Evolutionary conservation across 2,113 vertebrate species (phyloP).

Genomic region (Prochilodus magdalenae): DNA sequence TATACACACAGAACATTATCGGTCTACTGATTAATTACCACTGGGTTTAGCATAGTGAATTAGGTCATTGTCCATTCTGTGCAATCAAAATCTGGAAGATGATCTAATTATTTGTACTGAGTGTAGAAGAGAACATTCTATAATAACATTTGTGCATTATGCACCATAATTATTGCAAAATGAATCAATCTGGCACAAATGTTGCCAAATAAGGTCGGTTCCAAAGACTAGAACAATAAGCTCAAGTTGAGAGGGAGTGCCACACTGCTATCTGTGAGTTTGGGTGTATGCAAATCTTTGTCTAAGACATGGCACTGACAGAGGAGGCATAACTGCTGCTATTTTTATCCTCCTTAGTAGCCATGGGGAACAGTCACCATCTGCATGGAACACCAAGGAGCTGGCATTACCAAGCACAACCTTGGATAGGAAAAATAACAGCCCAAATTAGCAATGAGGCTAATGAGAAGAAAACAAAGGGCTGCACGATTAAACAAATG

Average conservation of each 20-base stretch:
- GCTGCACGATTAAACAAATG: neutral
- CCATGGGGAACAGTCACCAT: slow-evolving; percentile 57
- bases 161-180: neutral
- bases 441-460: slow-evolving; percentile 26
- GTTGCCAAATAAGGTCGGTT: neutral
- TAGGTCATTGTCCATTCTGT: neutral
- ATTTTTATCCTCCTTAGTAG: slow-evolving; percentile 53
- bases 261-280: slow-evolving; percentile 56
- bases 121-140: neutral
- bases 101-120: neutral
- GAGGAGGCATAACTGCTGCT: slow-evolving; percentile 46
- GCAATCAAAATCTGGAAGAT: neutral
- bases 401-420: slow-evolving; percentile 19
- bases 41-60: slow-evolving; percentile 22
- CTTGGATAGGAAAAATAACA: neutral
- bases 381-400: slow-evolving; percentile 46
- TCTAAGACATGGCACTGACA: slow-evolving; percentile 8
- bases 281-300: slow-evolving; percentile 4
- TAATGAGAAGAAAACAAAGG: slow-evolving; percentile 1
- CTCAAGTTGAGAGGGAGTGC: neutral
- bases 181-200: neutral
- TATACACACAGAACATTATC: neutral
- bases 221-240: neutral
- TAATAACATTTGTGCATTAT: neutral
- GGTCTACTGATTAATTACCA: neutral